These are phyloP conservation scores for Sitodiplosis mosellana DNA, from an alignment of 1,140 invertebrate genomes.

Conservation along the genomic window DNA sequence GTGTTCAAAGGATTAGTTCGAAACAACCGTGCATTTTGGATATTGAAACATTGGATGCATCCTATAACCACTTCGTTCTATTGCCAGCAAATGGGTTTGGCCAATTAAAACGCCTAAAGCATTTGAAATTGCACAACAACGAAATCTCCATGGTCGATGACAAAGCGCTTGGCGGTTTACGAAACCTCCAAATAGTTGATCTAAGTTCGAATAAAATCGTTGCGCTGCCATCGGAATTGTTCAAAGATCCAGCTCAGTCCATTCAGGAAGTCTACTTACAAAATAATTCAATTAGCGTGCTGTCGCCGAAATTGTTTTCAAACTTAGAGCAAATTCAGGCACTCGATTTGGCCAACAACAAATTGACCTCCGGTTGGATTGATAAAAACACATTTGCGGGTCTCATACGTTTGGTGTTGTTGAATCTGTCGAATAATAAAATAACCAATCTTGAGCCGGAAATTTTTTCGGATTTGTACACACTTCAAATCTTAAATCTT, in stretches of 20 bases:
- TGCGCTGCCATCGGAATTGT: constrained; percentile 64
- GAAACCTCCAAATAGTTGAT: constrained; percentile 61
- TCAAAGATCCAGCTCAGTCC: constrained; percentile 52
- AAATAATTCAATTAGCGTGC: constrained; percentile 69
- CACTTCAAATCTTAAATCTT: constrained; percentile 62
- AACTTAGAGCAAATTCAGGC: constrained; percentile 69
- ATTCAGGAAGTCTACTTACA: constrained; percentile 73
- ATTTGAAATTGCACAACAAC: constrained; percentile 63
- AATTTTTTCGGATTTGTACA: constrained; percentile 62
- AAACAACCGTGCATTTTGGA: constrained; percentile 49
- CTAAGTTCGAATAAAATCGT: constrained; percentile 75
- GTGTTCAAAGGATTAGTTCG: constrained; percentile 5
- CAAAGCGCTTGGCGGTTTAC: constrained; percentile 55
- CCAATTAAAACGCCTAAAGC: constrained; percentile 48
- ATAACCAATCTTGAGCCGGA: constrained; percentile 60
- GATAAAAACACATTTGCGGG: constrained; percentile 67
- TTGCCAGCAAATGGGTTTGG: constrained; percentile 64
- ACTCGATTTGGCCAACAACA: constrained; percentile 73
- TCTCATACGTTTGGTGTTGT: constrained; percentile 63
- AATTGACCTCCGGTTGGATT: constrained; percentile 66
- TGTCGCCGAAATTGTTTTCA: constrained; percentile 61
- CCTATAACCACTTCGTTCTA: constrained; percentile 63
- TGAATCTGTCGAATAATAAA: constrained; percentile 72
- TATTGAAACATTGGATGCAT: constrained; percentile 65
- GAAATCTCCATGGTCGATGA: constrained; percentile 71